Evolutionary conservation across 1,140 invertebrate species (phyloP), one percentile per base, ranked within the genome.

Genomic region (roundworm (Caenorhabditis elegans)): DNA sequence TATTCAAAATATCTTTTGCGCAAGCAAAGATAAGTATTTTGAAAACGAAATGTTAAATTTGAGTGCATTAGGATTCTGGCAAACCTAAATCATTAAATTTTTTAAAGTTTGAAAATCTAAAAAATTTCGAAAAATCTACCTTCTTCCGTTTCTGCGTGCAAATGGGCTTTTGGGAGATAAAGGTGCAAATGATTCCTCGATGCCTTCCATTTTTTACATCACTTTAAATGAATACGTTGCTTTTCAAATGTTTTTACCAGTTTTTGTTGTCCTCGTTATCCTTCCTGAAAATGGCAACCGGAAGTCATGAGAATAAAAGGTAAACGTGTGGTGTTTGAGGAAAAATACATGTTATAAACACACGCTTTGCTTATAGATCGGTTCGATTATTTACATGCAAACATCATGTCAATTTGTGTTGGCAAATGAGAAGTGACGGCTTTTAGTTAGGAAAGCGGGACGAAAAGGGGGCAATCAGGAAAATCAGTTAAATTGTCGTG

Each of bases 351-450:
- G 60, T 70, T 70, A 70, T 70, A 70, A 70, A 70, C 60, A 70
- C 34, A 70, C 60, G 60, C 34, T 70, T 19, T 70, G 60, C 60
- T 70, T 39, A 70, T 39, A 39, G 60, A 39, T 70, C 22, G 31
- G 60, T 70, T 43, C 60, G 60, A 70, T 70, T 70, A 70, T 70
- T 31, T 70, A 70, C 60, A 70, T 70, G 39, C 31, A 70, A 70
- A 70, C 60, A 70, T 31, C 60, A 70, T 70, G 60, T 70, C 60
- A 70, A 70, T 70, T 43, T 70, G 60, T 70, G 60, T 39, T 70
- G 31, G 34, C 60, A 70, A 70, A 70, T 70, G 34, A 70, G 34
- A 70, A 70, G 60, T 39, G 60, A 70, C 60, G 31, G 34, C 60
- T 43, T 34, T 26, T 53, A n/a, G 10, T n/a, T 31, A 24, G 31